A percentile compares a stretch with the other conserved stretches of the same genome.
phyloP scores from a whole-genome alignment of 2,888 invertebrate genomes.

The Rapana venosa region DNA sequence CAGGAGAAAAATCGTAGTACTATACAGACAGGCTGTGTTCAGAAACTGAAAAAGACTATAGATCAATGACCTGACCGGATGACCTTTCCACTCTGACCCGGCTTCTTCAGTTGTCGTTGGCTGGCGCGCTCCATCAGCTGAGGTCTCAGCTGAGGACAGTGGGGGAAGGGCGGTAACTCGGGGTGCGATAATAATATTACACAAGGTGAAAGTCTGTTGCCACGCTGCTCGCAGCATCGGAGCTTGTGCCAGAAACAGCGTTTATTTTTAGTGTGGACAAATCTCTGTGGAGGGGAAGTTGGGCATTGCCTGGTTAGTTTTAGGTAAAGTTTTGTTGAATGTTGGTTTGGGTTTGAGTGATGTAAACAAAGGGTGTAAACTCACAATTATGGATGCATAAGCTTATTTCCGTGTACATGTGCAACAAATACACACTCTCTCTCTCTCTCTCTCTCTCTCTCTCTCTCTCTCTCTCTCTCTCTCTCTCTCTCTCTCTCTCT shows the following conservation, averaged over 20 bases:
- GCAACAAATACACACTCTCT: neutral
- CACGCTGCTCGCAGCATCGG: neutral
- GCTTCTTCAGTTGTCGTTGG: neutral
- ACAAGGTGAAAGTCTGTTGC: constrained; percentile 8
- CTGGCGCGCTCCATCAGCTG: neutral
- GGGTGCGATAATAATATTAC: neutral
- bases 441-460: constrained; percentile 37
- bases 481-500: neutral
- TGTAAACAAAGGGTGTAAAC: neutral
- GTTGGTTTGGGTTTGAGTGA: neutral
- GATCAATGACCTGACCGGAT: constrained; percentile 23
- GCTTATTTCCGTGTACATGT: too few relatives aligned
- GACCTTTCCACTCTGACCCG: constrained; percentile 13
- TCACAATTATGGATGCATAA: neutral
- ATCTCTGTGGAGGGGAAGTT: neutral
- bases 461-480: constrained; percentile 8
- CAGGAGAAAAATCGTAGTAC: too few relatives aligned
- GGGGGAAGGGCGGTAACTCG: neutral
- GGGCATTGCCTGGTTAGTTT: too few relatives aligned
- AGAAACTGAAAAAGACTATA: constrained; percentile 38
- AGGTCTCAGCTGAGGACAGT: neutral
- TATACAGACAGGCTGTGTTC: neutral
- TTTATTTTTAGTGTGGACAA: neutral
- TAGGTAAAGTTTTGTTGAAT: too few relatives aligned
- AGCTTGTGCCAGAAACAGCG: neutral